A percentile compares a stretch with the other conserved stretches of the same genome.
Conservation (phyloP, 2,113 vertebrate species). For the Erythrocebus patas region DNA sequence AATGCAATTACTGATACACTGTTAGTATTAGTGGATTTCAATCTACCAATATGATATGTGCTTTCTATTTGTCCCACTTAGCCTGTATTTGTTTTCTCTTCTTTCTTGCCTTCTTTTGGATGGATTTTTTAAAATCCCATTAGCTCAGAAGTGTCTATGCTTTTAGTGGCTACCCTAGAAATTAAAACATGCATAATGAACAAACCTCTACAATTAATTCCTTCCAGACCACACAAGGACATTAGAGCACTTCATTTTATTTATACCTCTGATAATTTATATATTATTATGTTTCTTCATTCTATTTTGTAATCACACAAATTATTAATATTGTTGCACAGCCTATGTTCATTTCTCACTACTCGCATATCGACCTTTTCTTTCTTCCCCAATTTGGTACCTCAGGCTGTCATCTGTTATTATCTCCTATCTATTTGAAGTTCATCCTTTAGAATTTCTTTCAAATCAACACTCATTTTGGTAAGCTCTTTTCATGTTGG, state of each 20-base stretch:
- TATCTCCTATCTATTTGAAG: background rate
- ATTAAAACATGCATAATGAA: background rate
- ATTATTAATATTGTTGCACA: background rate
- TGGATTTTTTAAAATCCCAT: background rate
- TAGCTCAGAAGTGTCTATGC: background rate
- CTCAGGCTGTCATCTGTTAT: background rate
- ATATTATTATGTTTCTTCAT: background rate
- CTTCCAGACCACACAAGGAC: background rate
- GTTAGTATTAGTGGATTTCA: background rate
- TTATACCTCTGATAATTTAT: background rate
- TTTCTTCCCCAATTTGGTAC: background rate
- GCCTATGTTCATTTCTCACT: background rate
- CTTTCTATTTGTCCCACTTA: background rate
- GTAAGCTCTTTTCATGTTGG: background rate
- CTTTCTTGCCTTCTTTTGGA: background rate
- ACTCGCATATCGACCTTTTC: background rate
- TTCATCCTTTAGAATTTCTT: background rate
- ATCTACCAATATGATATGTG: background rate
- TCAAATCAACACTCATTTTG: background rate
- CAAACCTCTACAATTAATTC: background rate
- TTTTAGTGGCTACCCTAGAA: background rate
- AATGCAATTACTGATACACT: background rate
- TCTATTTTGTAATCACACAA: background rate
- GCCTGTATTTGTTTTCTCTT: background rate
- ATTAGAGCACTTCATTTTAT: background rate